Conservation (phyloP, 2,113 vertebrate genomes). For the Phyllostomus discolor region DNA sequence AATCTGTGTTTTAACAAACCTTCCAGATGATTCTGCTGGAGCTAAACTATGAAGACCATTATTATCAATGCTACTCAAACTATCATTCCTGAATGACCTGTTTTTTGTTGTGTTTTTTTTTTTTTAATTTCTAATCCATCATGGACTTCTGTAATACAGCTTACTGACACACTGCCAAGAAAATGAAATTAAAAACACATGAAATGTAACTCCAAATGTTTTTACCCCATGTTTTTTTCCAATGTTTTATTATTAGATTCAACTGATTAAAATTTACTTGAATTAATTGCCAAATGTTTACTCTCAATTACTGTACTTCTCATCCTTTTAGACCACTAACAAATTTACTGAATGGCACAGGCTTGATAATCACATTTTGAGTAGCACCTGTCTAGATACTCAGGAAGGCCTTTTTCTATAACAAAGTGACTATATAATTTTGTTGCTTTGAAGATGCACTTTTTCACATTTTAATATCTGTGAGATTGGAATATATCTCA, state of each 20-base stretch:
- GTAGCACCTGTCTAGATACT: background rate
- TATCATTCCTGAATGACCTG: background rate
- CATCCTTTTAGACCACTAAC: background rate
- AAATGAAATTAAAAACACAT: background rate
- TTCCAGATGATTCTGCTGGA: background rate
- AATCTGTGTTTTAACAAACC: background rate
- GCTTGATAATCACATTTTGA: background rate
- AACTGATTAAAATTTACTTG: background rate
- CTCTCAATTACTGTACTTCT: background rate
- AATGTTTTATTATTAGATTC: slow-evolving; percentile 20
- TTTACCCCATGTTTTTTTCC: background rate
- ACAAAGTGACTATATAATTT: background rate
- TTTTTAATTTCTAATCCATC: background rate
- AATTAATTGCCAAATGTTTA: background rate
- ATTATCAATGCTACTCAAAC: background rate
- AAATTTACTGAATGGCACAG: background rate
- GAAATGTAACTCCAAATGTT: background rate
- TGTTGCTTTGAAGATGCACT: background rate
- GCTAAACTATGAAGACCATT: background rate
- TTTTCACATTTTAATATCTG: background rate
- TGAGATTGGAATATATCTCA: background rate
- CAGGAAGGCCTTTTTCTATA: background rate
- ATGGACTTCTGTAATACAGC: background rate
- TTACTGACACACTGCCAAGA: background rate
- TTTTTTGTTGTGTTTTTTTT: background rate